Percentiles rank a stretch among this genome's conserved stretches.
These are phyloP conservation scores for Distichodus sexfasciatus DNA, from an alignment of 2,797 vertebrate genomes.

Conservation along the genomic window DNA sequence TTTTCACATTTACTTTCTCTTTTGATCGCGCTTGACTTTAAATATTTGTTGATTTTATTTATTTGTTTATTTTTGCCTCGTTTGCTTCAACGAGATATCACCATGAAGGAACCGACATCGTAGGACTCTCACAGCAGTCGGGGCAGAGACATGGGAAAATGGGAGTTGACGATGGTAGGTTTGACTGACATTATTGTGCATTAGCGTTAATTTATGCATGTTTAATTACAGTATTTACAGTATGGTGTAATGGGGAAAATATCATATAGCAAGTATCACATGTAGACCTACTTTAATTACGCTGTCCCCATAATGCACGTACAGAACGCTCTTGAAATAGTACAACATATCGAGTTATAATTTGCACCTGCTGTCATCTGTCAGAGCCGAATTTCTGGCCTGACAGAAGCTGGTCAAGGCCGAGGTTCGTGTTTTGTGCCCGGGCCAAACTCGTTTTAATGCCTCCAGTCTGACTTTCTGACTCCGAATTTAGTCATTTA, in stretches of 20 bases:
- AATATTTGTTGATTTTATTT: neutral
- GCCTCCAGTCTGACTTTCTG: neutral
- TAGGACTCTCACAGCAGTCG: slow-evolving; percentile 30
- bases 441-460: neutral
- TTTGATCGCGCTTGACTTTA: neutral
- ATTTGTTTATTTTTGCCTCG: too few relatives aligned
- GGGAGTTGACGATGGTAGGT: slow-evolving; percentile 77
- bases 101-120: slow-evolving; percentile 56
- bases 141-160: slow-evolving; percentile 73
- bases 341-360: too few relatives aligned
- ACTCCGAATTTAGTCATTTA: neutral
- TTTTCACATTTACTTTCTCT: too few relatives aligned
- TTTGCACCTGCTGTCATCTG: slow-evolving; percentile 45
- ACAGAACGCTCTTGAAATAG: too few relatives aligned
- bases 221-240: neutral
- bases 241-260: neutral
- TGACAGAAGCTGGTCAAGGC: slow-evolving; percentile 17
- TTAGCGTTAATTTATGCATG: neutral
- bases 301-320: too few relatives aligned
- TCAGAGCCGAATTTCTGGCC: neutral
- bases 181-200: neutral
- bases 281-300: too few relatives aligned
- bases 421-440: neutral
- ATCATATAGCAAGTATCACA: too few relatives aligned
- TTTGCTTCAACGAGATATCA: neutral